Percentiles rank a stretch among this genome's conserved stretches.
These are phyloP conservation scores for Carpatolechia fugitivella DNA, from an alignment of 2,888 invertebrate species.

Conservation along the genomic window DNA sequence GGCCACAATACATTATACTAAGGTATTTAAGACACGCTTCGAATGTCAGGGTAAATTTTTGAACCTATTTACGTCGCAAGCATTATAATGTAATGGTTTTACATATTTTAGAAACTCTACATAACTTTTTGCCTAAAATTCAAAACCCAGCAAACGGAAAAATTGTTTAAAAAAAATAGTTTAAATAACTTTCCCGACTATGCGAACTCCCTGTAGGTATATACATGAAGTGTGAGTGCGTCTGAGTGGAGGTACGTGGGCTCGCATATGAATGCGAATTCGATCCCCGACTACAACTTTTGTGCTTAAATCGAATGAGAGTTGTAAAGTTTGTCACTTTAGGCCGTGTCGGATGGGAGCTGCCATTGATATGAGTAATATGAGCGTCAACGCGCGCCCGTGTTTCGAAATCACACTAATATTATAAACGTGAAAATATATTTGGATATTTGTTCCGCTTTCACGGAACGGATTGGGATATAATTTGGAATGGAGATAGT, in stretches of 20 bases:
- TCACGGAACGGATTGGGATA: too few species aligned
- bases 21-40: background rate
- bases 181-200: background rate
- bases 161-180: background rate
- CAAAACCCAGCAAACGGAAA: too few species aligned
- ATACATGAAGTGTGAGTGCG: constrained; percentile 12
- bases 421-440: too few species aligned
- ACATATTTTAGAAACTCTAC: too few species aligned
- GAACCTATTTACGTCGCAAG: background rate
- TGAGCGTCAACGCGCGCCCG: too few species aligned
- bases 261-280: constrained; percentile 19
- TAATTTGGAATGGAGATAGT: too few species aligned
- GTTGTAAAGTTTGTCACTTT: constrained; percentile 9
- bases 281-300: constrained; percentile 2
- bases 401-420: too few species aligned
- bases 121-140: too few species aligned
- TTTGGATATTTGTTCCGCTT: too few species aligned
- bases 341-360: background rate
- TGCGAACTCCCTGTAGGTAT: background rate
- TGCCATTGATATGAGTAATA: background rate
- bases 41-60: background rate
- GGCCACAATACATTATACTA: background rate
- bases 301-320: constrained; percentile 2
- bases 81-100: background rate
- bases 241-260: constrained; percentile 24